Evolutionary conservation across 35 echinoderm and acorn worm species (phyloP).

Genomic region (Antedon bifida): DNA sequence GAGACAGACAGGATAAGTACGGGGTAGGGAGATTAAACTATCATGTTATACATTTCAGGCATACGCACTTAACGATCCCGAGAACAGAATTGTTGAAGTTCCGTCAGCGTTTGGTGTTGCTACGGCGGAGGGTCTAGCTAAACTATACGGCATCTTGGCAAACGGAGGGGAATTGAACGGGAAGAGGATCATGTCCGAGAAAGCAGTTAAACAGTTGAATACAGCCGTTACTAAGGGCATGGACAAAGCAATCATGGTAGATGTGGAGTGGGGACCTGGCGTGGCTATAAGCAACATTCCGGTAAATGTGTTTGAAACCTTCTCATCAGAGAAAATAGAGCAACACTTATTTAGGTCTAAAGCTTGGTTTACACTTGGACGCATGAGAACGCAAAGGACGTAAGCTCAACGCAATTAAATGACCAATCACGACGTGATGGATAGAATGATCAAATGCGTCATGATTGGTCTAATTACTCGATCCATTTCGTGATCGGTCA

Average conservation of each 20-base stretch:
- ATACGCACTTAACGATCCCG: background rate
- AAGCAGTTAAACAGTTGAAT: background rate
- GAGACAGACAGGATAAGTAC: too few species aligned
- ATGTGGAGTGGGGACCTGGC: background rate
- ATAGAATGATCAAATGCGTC: too few species aligned
- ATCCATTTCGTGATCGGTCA: too few species aligned
- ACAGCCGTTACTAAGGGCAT: background rate
- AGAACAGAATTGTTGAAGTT: background rate
- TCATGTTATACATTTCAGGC: background rate
- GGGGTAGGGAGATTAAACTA: too few species aligned
- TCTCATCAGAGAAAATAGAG: too few species aligned
- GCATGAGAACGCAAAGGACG: too few species aligned
- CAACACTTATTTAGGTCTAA: too few species aligned
- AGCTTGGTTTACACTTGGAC: too few species aligned
- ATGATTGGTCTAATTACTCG: too few species aligned
- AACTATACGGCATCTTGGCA: slow-evolving; percentile 14
- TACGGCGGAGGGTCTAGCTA: slow-evolving; percentile 6
- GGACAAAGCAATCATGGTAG: background rate
- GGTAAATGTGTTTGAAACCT: background rate
- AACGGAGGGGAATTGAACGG: slow-evolving; percentile 3
- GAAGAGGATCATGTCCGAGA: background rate
- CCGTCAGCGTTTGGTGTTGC: background rate
- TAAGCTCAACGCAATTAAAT: too few species aligned
- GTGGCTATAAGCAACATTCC: background rate
- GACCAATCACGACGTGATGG: too few species aligned